Conservation (phyloP, 2,113 vertebrate species). For the Pseudolaguvia tuberculata region DNA sequence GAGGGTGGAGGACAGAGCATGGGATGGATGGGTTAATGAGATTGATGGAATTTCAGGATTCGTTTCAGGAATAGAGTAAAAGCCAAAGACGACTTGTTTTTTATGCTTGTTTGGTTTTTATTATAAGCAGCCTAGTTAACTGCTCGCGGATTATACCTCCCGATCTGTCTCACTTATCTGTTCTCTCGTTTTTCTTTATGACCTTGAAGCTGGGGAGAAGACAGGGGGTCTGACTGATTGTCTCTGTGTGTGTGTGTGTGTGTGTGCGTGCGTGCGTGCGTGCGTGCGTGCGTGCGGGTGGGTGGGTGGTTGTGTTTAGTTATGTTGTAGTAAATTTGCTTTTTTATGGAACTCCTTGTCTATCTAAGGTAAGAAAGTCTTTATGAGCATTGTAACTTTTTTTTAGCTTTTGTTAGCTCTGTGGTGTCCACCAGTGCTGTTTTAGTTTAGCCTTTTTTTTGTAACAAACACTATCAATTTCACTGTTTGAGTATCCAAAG, state of each 20-base stretch:
- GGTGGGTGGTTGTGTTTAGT: constrained; percentile 14
- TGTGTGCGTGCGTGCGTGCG: too few species aligned
- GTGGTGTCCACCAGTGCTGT: too few species aligned
- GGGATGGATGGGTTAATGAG: constrained; percentile 34
- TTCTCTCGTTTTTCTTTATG: constrained; percentile 3
- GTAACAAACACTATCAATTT: too few species aligned
- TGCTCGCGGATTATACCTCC: background rate
- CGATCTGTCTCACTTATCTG: background rate
- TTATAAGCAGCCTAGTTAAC: constrained; percentile 16
- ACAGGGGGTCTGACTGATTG: constrained; percentile 34
- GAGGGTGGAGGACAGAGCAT: constrained; percentile 7
- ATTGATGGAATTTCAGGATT: constrained; percentile 23
- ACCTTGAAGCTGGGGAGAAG: constrained; percentile 23
- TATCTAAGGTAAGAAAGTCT: too few species aligned
- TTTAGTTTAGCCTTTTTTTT: too few species aligned
- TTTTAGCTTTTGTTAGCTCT: too few species aligned
- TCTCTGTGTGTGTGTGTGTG: background rate
- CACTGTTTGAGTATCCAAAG: too few species aligned
- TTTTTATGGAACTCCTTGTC: constrained; percentile 39
- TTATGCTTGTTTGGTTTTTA: constrained; percentile 19
- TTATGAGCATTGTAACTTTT: too few species aligned
- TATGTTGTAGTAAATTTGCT: constrained; percentile 39
- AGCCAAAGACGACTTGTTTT: background rate
- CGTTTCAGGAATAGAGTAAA: background rate
- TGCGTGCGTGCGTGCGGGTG: too few species aligned